Conservation (phyloP, 2,113 vertebrate species). For the Poeciliopsis prolifica region DNA sequence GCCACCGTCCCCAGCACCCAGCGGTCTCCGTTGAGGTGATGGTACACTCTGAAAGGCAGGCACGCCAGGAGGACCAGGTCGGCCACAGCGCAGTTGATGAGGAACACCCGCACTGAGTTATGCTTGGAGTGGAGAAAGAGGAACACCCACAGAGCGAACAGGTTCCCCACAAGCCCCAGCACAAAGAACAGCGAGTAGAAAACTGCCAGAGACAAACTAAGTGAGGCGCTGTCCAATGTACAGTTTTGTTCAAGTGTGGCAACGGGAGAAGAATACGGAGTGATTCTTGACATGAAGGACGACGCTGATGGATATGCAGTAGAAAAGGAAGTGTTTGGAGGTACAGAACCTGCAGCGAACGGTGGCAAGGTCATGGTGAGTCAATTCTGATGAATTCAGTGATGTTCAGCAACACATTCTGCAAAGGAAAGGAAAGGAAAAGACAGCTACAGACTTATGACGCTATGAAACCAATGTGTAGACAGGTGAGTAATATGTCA, state of each 20-base stretch:
- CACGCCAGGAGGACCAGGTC: constrained; percentile 88
- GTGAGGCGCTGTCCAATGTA: constrained; percentile 59
- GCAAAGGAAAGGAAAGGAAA: neutral
- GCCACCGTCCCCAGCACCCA: constrained; percentile 79
- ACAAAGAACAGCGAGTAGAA: constrained; percentile 86
- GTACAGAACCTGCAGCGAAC: neutral
- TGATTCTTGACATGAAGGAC: too few species aligned
- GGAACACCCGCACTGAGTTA: constrained; percentile 89
- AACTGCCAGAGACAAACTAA: constrained; percentile 75
- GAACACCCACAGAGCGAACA: constrained; percentile 88
- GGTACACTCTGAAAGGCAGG: constrained; percentile 86
- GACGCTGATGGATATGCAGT: neutral
- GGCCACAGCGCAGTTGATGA: constrained; percentile 88
- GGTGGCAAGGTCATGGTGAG: constrained; percentile 24
- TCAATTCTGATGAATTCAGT: neutral
- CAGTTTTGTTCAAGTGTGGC: constrained; percentile 48
- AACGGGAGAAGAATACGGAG: neutral
- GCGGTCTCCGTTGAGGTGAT: constrained; percentile 77
- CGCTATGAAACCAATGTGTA: neutral
- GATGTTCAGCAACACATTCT: constrained; percentile 11
- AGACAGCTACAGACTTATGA: neutral
- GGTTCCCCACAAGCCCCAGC: constrained; percentile 84
- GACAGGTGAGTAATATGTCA: constrained; percentile 26
- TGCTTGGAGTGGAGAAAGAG: constrained; percentile 81
- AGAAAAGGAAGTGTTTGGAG: neutral